A percentile compares a stretch with the other conserved stretches of the same genome.
Evolutionary conservation across 2,113 vertebrate species (phyloP).

Genomic region (Mormoops blainvillei): DNA sequence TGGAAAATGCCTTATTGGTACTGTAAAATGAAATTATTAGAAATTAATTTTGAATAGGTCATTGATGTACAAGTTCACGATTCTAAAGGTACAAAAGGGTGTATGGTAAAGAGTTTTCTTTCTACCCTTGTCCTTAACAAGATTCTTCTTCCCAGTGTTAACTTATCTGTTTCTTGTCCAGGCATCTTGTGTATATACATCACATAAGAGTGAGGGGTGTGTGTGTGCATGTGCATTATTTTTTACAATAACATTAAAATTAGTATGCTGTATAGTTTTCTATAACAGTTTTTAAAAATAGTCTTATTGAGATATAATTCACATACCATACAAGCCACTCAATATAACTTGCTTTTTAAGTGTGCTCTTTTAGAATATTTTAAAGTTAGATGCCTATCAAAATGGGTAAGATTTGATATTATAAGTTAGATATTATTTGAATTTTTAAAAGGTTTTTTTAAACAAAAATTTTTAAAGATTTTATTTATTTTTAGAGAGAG

Average conservation of each 20-base stretch:
- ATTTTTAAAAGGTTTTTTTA: no score
- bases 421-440: not conserved
- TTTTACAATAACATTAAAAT: not conserved
- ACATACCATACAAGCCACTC: not conserved
- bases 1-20: not conserved
- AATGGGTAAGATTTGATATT: not conserved
- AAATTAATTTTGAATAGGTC: not conserved
- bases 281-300: not conserved
- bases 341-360: not conserved
- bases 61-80: not conserved
- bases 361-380: not conserved
- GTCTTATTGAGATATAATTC: not conserved
- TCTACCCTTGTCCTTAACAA: not conserved
- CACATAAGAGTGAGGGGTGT: not conserved
- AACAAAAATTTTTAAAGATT: no score
- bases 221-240: not conserved
- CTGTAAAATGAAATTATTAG: not conserved
- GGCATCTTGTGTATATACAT: not conserved
- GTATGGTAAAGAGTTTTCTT: not conserved
- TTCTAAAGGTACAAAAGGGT: not conserved
- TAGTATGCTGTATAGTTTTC: not conserved
- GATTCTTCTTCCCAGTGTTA: not conserved
- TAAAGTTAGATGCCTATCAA: not conserved
- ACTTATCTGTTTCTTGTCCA: not conserved
- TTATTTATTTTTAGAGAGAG: no score